These are phyloP conservation scores for Pocota personata DNA, from an alignment of 2,888 invertebrate species.

Conservation along the genomic window DNA sequence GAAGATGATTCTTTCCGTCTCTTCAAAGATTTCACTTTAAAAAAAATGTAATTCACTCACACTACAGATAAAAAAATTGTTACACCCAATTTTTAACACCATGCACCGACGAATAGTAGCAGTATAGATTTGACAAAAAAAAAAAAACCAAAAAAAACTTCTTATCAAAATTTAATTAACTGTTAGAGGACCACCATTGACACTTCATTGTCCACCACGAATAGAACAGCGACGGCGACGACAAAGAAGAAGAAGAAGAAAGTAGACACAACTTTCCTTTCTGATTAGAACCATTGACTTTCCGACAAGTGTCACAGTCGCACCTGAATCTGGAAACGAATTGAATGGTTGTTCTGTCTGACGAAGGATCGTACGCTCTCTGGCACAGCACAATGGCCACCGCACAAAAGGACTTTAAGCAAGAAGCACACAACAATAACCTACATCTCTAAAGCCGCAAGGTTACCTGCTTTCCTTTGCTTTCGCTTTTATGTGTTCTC, in stretches of 20 bases:
- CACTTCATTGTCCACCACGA: slow-evolving; percentile 45
- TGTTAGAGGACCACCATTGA: slow-evolving; percentile 18
- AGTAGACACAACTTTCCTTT: slow-evolving; percentile 43
- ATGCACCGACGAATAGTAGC: slow-evolving; percentile 9
- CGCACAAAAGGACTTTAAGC: slow-evolving; percentile 60
- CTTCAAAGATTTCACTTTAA: slow-evolving; percentile 28
- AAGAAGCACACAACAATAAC: slow-evolving; percentile 44
- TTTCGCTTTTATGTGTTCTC: slow-evolving; percentile 55
- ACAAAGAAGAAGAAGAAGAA: slow-evolving; percentile 42
- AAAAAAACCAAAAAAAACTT: too few species aligned
- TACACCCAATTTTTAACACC: not conserved
- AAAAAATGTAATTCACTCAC: not conserved
- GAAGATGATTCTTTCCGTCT: slow-evolving; percentile 55
- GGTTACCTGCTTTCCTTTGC: slow-evolving; percentile 60
- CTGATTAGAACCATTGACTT: slow-evolving; percentile 58
- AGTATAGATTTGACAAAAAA: not conserved
- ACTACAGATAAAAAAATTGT: not conserved
- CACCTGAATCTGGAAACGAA: slow-evolving; percentile 66
- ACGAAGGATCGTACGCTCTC: slow-evolving; percentile 39
- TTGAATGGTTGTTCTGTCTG: slow-evolving; percentile 33
- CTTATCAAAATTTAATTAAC: slow-evolving; percentile 11
- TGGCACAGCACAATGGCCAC: slow-evolving; percentile 46
- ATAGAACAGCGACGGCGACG: slow-evolving; percentile 18
- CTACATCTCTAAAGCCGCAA: slow-evolving; percentile 54
- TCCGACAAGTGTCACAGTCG: slow-evolving; percentile 60